phyloP scores from a whole-genome alignment of 2,797 vertebrate species.

The Tarsius wallacei region DNA sequence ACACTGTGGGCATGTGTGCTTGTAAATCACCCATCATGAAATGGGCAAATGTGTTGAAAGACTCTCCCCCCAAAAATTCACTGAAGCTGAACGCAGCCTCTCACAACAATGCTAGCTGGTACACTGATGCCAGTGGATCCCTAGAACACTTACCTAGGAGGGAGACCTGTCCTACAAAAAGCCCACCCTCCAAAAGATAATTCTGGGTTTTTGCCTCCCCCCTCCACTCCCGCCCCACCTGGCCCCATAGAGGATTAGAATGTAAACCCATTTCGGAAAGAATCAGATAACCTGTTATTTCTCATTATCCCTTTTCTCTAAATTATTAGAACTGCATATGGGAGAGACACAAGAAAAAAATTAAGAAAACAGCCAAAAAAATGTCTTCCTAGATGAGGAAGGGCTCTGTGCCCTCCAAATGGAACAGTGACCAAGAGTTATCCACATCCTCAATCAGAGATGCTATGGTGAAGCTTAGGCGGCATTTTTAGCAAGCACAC shows the following conservation, averaged over 20 bases:
- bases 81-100: no score
- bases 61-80: no score
- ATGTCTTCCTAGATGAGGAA: not conserved
- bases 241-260: not conserved
- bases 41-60: no score
- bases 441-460: not conserved
- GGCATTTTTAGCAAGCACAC: not conserved
- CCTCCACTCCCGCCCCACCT: no score
- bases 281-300: not conserved
- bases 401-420: not conserved
- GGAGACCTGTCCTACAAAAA: no score
- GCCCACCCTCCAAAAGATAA: no score
- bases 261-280: not conserved
- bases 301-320: not conserved
- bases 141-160: no score
- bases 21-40: no score
- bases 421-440: not conserved
- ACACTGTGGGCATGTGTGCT: no score
- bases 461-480: not conserved
- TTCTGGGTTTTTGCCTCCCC: no score
- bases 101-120: no score
- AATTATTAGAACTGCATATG: not conserved
- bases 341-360: not conserved
- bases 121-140: no score
- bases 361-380: not conserved